phyloP scores from a whole-genome alignment of 1,140 invertebrate genomes.

The Pinna nobilis region DNA sequence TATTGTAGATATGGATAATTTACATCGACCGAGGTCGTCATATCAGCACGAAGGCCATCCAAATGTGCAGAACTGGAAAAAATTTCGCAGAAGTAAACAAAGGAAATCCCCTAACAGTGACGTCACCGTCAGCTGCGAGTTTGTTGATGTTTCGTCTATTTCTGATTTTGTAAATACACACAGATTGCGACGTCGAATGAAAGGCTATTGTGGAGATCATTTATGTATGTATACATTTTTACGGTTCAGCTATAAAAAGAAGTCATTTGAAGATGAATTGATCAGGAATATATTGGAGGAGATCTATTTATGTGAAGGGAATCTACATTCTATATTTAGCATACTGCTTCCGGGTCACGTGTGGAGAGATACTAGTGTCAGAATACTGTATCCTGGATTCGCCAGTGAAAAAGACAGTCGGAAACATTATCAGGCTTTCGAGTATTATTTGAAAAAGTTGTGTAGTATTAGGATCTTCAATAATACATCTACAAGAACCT shows the following conservation, averaged over 20 bases:
- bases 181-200: constrained; percentile 28
- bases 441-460: constrained; percentile 44
- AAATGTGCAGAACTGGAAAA: too few species aligned
- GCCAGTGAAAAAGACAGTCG: constrained; percentile 6
- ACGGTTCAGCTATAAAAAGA: constrained; percentile 43
- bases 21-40: too few species aligned
- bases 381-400: constrained; percentile 47
- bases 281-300: constrained; percentile 42
- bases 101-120: constrained; percentile 28
- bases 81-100: constrained; percentile 27
- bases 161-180: constrained; percentile 24
- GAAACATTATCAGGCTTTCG: constrained; percentile 34
- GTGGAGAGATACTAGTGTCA: constrained; percentile 12
- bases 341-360: constrained; percentile 42
- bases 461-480: constrained; percentile 22
- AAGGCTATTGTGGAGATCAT: constrained; percentile 30
- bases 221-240: constrained; percentile 42
- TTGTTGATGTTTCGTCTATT: constrained; percentile 13
- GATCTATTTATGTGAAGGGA: constrained; percentile 50
- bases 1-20: too few species aligned
- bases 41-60: too few species aligned
- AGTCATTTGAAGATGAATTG: constrained; percentile 12
- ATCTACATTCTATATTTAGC: constrained; percentile 57
- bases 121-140: constrained; percentile 21
- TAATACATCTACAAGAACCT: background rate